Evolutionary conservation across 2,113 vertebrate species (phyloP).

Genomic region (Clarias macrocephalus): DNA sequence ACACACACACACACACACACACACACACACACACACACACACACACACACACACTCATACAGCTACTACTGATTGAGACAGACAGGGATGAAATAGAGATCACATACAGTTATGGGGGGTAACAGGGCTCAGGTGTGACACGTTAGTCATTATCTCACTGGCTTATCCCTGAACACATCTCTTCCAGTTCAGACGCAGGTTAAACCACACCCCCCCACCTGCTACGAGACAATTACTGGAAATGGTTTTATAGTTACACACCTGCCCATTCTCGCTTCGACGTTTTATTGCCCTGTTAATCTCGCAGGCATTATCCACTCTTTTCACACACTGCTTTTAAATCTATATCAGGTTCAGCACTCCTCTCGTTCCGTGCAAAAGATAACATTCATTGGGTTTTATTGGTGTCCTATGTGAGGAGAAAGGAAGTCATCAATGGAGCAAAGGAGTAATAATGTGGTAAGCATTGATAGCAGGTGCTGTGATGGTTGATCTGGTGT

Average conservation of each 20-base stretch:
- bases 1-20: slow-evolving; percentile 15
- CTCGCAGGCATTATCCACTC: slow-evolving; percentile 47
- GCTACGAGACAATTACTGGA: slow-evolving; percentile 11
- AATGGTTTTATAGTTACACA: slow-evolving; percentile 24
- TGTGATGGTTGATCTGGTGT: background rate
- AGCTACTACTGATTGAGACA: background rate
- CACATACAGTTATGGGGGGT: background rate
- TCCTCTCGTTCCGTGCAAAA: slow-evolving; percentile 46
- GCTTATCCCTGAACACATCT: slow-evolving; percentile 1
- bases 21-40: slow-evolving; percentile 7
- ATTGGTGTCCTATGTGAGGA: slow-evolving; percentile 27
- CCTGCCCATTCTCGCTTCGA: slow-evolving; percentile 11
- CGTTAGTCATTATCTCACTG: background rate
- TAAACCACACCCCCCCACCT: background rate
- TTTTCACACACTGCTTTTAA: slow-evolving; percentile 48
- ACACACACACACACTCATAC: background rate
- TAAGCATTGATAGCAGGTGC: background rate
- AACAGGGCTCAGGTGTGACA: slow-evolving; percentile 15
- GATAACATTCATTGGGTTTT: slow-evolving; percentile 42
- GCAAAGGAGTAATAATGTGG: slow-evolving; percentile 37
- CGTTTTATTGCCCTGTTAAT: slow-evolving; percentile 42
- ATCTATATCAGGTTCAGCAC: slow-evolving; percentile 47
- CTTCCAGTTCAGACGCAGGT: background rate
- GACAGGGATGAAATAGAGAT: background rate
- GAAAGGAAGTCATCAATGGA: slow-evolving; percentile 17